phyloP scores from a whole-genome alignment of 1,140 invertebrate genomes.

The Hypsibius dujardini region DNA sequence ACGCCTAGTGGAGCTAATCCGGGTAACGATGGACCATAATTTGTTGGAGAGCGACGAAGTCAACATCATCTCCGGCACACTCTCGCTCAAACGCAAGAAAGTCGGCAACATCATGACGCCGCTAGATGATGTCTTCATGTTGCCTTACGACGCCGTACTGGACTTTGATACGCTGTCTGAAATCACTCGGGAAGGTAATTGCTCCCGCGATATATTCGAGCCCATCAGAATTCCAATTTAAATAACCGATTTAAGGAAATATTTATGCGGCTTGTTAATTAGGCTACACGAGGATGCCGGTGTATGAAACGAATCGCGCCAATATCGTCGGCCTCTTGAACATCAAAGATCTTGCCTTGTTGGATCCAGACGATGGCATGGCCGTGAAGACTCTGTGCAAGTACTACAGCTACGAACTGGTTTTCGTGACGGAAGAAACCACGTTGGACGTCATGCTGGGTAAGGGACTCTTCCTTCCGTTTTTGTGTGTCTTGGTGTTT shows the following conservation, averaged over 20 bases:
- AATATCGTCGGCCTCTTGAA: slow-evolving; percentile 89
- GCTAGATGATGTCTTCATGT: slow-evolving; percentile 83
- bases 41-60: slow-evolving; percentile 87
- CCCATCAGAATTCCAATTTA: no score
- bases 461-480: slow-evolving; percentile 36
- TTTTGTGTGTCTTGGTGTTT: no score
- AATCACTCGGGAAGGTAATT: slow-evolving; percentile 65
- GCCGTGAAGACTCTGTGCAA: slow-evolving; percentile 76
- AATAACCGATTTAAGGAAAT: background rate
- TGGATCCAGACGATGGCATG: slow-evolving; percentile 91
- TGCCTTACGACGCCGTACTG: slow-evolving; percentile 62
- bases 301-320: slow-evolving; percentile 57
- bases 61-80: slow-evolving; percentile 85
- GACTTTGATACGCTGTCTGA: slow-evolving; percentile 93
- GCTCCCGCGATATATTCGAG: no score
- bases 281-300: slow-evolving; percentile 86
- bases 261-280: slow-evolving; percentile 34
- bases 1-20: slow-evolving; percentile 81
- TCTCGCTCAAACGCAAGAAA: slow-evolving; percentile 74
- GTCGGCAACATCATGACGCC: slow-evolving; percentile 77
- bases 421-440: slow-evolving; percentile 85
- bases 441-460: slow-evolving; percentile 85
- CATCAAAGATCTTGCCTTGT: slow-evolving; percentile 89
- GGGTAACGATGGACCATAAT: slow-evolving; percentile 42
- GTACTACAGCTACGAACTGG: slow-evolving; percentile 87